Evolutionary conservation across 2,888 invertebrate species (phyloP).

Genomic region (Orchesella flavescens): DNA sequence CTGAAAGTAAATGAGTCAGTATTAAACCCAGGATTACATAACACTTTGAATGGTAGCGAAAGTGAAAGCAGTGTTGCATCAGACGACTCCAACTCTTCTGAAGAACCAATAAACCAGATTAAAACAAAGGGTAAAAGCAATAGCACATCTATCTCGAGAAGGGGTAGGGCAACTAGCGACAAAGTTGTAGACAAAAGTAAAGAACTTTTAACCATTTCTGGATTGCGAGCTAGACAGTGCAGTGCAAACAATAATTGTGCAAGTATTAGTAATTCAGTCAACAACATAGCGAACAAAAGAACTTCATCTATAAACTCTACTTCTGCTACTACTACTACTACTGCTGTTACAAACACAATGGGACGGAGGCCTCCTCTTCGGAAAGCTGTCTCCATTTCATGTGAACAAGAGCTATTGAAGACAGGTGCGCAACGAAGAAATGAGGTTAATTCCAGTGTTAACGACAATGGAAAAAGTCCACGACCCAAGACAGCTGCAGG

Average conservation of each 20-base stretch:
- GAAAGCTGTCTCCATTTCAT: slow-evolving; percentile 70
- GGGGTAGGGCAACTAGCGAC: no score
- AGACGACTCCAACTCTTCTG: slow-evolving; percentile 18
- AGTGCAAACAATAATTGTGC: no score
- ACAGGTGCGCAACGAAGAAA: slow-evolving; percentile 53
- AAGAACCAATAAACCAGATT: slow-evolving; percentile 3
- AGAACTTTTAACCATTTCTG: no score
- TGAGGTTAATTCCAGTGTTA: slow-evolving; percentile 62
- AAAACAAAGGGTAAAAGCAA: neutral
- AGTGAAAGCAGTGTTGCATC: slow-evolving; percentile 37
- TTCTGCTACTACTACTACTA: neutral
- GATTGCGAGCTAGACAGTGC: no score
- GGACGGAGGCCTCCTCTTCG: slow-evolving; percentile 52
- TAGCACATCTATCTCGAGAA: no score
- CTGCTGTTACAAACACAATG: neutral
- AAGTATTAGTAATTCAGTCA: no score
- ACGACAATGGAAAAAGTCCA: slow-evolving; percentile 52
- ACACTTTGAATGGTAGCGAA: slow-evolving; percentile 5
- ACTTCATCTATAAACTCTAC: neutral
- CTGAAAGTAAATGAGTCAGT: neutral
- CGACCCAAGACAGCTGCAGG: slow-evolving; percentile 63
- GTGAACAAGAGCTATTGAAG: slow-evolving; percentile 67
- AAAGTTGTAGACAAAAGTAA: no score
- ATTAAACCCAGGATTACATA: no score
- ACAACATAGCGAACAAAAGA: no score